Percentiles rank a stretch among this genome's conserved stretches.
phyloP scores from a whole-genome alignment of 2,888 invertebrate species.

The Heterodera filipjevi region DNA sequence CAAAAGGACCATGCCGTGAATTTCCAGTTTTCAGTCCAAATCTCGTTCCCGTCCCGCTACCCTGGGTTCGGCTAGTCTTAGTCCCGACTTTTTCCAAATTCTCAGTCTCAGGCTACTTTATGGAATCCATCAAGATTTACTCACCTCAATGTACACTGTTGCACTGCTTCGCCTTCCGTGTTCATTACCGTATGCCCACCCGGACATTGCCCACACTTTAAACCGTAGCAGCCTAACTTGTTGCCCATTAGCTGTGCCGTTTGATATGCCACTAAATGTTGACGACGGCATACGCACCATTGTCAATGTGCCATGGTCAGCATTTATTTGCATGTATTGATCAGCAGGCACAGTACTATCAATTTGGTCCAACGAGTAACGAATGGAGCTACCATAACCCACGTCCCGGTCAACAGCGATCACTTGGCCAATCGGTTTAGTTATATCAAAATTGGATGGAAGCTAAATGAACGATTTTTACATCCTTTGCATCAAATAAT shows the following conservation, averaged over 20 bases:
- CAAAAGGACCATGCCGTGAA: too few species aligned
- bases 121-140: not conserved
- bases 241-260: not conserved
- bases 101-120: too few species aligned
- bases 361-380: conserved; percentile 78
- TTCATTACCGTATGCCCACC: not conserved
- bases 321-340: not conserved
- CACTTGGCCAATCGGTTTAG: conserved; percentile 82
- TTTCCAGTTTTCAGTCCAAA: too few species aligned
- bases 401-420: conserved; percentile 88
- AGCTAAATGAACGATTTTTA: conserved; percentile 32
- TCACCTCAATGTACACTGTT: conserved; percentile 11
- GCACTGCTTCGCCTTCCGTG: not conserved
- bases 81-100: too few species aligned
- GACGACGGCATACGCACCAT: not conserved
- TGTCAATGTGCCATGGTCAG: not conserved
- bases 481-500: too few species aligned
- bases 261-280: not conserved
- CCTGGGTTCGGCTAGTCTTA: too few species aligned
- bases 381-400: conserved; percentile 87
- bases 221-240: not conserved
- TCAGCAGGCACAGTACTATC: not conserved
- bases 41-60: too few species aligned
- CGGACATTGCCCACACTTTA: not conserved
- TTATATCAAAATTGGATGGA: conserved; percentile 68